Conservation (phyloP, 2,888 invertebrate species). For the Latrodectus elegans region DNA sequence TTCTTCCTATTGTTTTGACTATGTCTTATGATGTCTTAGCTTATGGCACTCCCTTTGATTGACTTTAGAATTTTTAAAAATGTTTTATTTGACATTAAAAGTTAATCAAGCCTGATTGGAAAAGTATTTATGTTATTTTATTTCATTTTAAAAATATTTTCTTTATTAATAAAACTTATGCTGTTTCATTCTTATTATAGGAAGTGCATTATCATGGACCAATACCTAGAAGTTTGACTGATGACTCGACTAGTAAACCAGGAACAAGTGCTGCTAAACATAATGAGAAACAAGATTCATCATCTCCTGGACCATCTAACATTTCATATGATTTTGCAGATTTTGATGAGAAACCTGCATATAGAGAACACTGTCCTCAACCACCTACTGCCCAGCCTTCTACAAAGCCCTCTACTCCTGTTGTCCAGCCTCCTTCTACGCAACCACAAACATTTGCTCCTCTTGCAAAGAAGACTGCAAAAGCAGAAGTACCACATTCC, state of each 20-base stretch:
- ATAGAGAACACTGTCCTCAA: not conserved
- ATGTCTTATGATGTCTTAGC: too few relatives aligned
- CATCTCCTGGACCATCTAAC: conserved; percentile 17
- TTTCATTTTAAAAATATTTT: too few relatives aligned
- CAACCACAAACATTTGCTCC: conserved; percentile 1
- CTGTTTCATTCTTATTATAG: not conserved
- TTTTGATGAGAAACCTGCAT: not conserved
- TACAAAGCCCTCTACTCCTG: not conserved
- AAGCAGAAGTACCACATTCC: conserved; percentile 41
- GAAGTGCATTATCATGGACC: not conserved
- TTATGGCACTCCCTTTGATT: too few relatives aligned
- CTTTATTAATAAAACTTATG: not conserved
- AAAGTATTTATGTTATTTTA: too few relatives aligned
- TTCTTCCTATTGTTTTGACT: too few relatives aligned
- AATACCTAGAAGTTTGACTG: not conserved
- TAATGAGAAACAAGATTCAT: conserved; percentile 19
- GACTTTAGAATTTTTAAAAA: too few relatives aligned
- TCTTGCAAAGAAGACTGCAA: conserved; percentile 23
- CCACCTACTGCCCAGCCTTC: not conserved
- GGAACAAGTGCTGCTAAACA: not conserved
- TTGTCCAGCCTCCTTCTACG: not conserved
- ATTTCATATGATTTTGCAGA: not conserved
- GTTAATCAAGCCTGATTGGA: too few relatives aligned
- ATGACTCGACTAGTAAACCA: not conserved
- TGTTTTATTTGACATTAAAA: too few relatives aligned